Evolutionary conservation across 2,113 vertebrate species (phyloP).

Genomic region (Cynocephalus volans): DNA sequence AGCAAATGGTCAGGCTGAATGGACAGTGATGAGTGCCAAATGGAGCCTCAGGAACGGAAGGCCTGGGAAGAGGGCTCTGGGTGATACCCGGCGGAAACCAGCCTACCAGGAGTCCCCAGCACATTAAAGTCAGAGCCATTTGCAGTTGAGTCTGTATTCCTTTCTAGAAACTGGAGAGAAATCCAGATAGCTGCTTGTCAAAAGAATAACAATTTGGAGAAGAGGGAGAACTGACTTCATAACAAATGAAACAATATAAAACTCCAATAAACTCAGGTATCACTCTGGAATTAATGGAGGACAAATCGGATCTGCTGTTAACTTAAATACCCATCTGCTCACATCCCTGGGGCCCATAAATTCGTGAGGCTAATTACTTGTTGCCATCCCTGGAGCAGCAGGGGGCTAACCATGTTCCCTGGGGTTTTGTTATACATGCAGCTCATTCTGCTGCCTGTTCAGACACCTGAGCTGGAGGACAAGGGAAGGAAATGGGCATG

Average conservation of each 20-base stretch:
- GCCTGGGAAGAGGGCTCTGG: not conserved
- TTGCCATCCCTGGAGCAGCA: slow-evolving; percentile 79
- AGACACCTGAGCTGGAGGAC: not conserved
- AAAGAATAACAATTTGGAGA: slow-evolving; percentile 52
- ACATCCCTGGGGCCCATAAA: slow-evolving; percentile 81
- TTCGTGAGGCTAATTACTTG: slow-evolving; percentile 86
- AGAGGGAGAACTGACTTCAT: slow-evolving; percentile 39
- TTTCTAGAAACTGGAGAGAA: not conserved
- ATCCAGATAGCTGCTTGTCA: not conserved
- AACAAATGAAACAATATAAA: slow-evolving; percentile 73
- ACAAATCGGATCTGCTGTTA: slow-evolving; percentile 77
- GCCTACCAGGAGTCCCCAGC: accelerated
- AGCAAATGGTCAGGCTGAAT: not conserved
- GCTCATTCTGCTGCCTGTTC: not conserved
- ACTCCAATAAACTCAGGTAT: slow-evolving; percentile 70
- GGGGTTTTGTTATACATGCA: not conserved
- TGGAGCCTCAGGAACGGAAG: not conserved
- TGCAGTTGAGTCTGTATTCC: not conserved
- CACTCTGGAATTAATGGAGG: slow-evolving; percentile 72
- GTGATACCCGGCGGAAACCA: too few relatives aligned
- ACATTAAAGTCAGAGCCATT: too few relatives aligned
- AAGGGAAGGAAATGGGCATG: not conserved
- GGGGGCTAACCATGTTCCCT: slow-evolving; percentile 72
- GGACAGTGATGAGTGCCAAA: too few relatives aligned
- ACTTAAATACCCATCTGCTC: slow-evolving; percentile 85